Evolutionary conservation across 2,113 vertebrate species (phyloP).

Genomic region (Megaleporinus macrocephalus): DNA sequence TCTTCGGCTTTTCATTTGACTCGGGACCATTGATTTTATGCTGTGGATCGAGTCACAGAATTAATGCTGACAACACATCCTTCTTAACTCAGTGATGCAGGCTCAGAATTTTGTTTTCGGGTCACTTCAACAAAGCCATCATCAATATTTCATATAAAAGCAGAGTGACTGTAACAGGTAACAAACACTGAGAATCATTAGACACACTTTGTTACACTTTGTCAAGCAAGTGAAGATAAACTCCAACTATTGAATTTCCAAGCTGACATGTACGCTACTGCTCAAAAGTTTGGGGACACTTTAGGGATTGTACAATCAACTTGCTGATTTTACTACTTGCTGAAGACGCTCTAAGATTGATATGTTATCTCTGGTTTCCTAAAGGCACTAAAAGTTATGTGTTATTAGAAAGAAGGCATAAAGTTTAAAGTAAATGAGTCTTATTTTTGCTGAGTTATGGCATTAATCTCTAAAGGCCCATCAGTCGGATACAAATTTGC

Average conservation of each 20-base stretch:
- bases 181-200: neutral
- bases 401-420: too few species aligned
- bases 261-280: neutral
- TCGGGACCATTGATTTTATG: conserved; percentile 58
- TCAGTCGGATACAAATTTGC: too few species aligned
- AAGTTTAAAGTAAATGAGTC: too few species aligned
- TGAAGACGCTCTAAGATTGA: too few species aligned
- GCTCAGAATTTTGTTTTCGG: neutral
- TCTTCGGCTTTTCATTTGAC: conserved; percentile 64
- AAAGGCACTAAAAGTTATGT: too few species aligned
- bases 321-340: too few species aligned
- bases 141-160: conserved; percentile 2
- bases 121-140: conserved; percentile 8
- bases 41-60: conserved; percentile 46
- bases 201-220: neutral
- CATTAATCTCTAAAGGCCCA: too few species aligned
- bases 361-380: too few species aligned
- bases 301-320: too few species aligned
- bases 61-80: conserved; percentile 48
- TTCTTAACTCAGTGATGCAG: conserved; percentile 7
- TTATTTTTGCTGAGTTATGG: too few species aligned
- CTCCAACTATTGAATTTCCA: neutral
- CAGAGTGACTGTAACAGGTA: neutral
- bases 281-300: too few species aligned
- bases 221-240: neutral